Conservation (phyloP, 2,113 vertebrate species). For the Cyanistes caeruleus region DNA sequence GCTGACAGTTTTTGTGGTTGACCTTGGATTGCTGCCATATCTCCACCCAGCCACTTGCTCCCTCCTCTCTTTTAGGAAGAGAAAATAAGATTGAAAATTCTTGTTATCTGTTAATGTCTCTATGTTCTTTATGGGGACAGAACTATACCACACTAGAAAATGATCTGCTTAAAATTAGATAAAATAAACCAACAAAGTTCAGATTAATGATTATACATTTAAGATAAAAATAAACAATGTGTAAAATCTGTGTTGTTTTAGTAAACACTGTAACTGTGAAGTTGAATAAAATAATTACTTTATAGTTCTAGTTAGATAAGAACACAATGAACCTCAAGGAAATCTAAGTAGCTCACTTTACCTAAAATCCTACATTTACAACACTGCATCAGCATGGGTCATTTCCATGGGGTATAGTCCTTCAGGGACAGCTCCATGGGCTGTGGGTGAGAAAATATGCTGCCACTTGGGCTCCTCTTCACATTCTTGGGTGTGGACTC, state of each 20-base stretch:
- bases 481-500: neutral
- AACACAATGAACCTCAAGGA: neutral
- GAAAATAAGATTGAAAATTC: neutral
- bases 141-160: neutral
- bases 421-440: neutral
- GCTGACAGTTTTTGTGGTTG: fast-evolving
- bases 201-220: neutral
- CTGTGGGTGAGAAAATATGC: neutral
- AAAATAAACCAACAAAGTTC: neutral
- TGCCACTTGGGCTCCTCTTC: neutral
- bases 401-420: neutral
- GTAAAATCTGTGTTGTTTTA: neutral
- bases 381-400: neutral
- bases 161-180: neutral
- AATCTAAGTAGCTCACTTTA: neutral
- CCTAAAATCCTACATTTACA: neutral
- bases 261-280: neutral
- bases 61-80: neutral
- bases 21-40: neutral
- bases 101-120: neutral
- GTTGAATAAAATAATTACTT: neutral
- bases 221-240: neutral
- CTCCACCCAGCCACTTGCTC: fast-evolving
- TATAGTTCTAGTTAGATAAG: neutral
- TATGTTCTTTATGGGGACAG: neutral